Evolutionary conservation across 2,797 vertebrate species (phyloP), one percentile per base, ranked within the genome.

Genomic region (Serranus cabrilla): DNA sequence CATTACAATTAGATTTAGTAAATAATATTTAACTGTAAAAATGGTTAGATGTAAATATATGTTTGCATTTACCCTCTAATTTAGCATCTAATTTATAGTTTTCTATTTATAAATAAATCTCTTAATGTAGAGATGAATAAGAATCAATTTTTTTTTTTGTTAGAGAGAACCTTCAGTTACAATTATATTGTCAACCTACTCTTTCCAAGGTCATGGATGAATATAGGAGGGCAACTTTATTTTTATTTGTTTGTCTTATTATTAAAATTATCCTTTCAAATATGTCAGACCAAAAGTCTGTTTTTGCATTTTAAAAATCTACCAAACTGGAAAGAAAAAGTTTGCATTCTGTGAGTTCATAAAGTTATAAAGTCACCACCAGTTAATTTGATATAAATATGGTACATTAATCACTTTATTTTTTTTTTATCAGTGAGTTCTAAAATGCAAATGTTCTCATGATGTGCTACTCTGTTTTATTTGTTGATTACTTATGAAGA

Each of bases 161-260:
- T n/a, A n/a, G 2, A 16, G 11, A 61, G 12, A 16, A 25, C 23
- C n/a, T n/a, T n/a, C n/a, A n/a, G n/a, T n/a, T n/a, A n/a, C n/a
- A 13, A 34, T 55, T 52, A 51, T 52, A n/a, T 40, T n/a, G 12
- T 66, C 7, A n/a, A n/a, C n/a, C n/a, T n/a, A 65, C 42, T 21
- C 16, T 63, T 39, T 39, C 61, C 31, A 63, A 16, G 20, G 31
- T 31, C 25, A 46, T n/a, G 42, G 17, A 2, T 13, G 4, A 43
- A 59, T 8, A 3, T 39, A 23, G 23, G 4, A 18, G 21, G 23
- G 37, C 16, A 52, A 65, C 11, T 27, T 55, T 8, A 56, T 17
- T 56, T 23, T 20, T 1, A 66, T 54, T 6, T 20, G 25, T 31
- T 66, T 10, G 5, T 45, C 34, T 64, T 21, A 12, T 23, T 25